Percentiles rank a stretch among this genome's conserved stretches.
phyloP scores from a whole-genome alignment of 2,113 vertebrate genomes.

The Pterocles gutturalis region DNA sequence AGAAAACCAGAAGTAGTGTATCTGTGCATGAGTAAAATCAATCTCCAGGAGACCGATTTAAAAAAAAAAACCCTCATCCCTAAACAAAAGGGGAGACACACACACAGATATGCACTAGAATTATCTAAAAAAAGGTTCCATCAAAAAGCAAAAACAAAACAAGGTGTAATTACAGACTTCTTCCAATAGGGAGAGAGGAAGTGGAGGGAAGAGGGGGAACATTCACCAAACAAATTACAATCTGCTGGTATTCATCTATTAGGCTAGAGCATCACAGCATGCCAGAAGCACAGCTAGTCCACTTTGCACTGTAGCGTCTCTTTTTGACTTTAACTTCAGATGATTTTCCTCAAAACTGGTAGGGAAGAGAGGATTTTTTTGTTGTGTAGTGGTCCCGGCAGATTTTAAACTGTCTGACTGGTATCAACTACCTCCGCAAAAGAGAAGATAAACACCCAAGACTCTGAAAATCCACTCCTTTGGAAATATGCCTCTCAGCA shows the following conservation, averaged over 20 bases:
- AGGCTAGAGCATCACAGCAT: not conserved
- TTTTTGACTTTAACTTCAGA: not conserved
- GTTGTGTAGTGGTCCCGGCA: not conserved
- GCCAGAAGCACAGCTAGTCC: not conserved
- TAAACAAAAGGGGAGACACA: not conserved
- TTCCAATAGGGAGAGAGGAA: rapidly evolving
- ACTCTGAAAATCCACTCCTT: not conserved
- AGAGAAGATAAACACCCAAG: not conserved
- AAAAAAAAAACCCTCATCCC: not conserved
- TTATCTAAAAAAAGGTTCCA: not conserved
- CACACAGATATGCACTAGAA: not conserved
- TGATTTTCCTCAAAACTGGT: not conserved
- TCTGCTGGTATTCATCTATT: not conserved
- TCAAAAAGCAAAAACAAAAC: not conserved
- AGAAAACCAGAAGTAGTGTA: not conserved
- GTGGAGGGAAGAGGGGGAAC: not conserved
- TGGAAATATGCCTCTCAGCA: not conserved
- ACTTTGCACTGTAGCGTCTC: not conserved
- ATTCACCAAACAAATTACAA: not conserved
- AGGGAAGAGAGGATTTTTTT: not conserved
- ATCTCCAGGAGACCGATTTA: not conserved
- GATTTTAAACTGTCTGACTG: not conserved
- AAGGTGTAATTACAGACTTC: not conserved
- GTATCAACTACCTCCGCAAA: not conserved
- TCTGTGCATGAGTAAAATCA: not conserved